phyloP scores from a whole-genome alignment of 92 coral and sea anemone species.

The Siderastrea radians region DNA sequence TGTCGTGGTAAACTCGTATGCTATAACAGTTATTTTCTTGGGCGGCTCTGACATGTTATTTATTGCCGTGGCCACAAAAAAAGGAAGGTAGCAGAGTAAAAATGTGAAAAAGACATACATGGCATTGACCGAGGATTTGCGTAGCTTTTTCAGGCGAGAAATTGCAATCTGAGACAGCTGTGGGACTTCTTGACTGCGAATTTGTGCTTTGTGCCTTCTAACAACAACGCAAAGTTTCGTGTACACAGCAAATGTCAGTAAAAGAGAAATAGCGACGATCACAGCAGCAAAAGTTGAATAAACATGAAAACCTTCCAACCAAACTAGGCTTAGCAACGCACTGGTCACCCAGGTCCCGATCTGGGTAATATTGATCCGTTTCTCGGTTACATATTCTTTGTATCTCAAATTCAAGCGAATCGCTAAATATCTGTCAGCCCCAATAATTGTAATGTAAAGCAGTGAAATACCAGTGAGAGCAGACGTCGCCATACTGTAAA shows the following conservation, averaged over 20 bases:
- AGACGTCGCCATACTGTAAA: conserved; percentile 9
- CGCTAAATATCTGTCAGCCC: conserved; percentile 17
- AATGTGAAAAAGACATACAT: conserved; percentile 21
- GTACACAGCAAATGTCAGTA: conserved; percentile 16
- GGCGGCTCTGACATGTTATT: background rate
- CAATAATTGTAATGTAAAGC: conserved; percentile 20
- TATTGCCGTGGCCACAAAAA: conserved; percentile 16
- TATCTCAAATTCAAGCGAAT: conserved; percentile 25
- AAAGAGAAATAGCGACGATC: conserved; percentile 14
- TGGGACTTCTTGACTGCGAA: background rate
- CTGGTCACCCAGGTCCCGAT: background rate
- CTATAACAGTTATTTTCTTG: background rate
- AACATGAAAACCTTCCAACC: conserved; percentile 33
- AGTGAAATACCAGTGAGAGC: conserved; percentile 16
- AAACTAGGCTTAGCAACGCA: conserved; percentile 7
- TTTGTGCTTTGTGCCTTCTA: conserved; percentile 19
- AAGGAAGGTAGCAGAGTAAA: conserved; percentile 30
- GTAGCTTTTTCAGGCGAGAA: background rate
- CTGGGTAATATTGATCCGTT: background rate
- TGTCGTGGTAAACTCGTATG: conserved; percentile 19
- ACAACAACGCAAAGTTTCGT: conserved; percentile 4
- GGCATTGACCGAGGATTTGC: conserved; percentile 24
- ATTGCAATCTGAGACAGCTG: background rate
- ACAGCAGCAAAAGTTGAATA: conserved; percentile 21
- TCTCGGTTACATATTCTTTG: conserved; percentile 13